A percentile compares a stretch with the other conserved stretches of the same genome.
Evolutionary conservation across 2,113 vertebrate species (phyloP).

Genomic region (Accipiter cooperii): DNA sequence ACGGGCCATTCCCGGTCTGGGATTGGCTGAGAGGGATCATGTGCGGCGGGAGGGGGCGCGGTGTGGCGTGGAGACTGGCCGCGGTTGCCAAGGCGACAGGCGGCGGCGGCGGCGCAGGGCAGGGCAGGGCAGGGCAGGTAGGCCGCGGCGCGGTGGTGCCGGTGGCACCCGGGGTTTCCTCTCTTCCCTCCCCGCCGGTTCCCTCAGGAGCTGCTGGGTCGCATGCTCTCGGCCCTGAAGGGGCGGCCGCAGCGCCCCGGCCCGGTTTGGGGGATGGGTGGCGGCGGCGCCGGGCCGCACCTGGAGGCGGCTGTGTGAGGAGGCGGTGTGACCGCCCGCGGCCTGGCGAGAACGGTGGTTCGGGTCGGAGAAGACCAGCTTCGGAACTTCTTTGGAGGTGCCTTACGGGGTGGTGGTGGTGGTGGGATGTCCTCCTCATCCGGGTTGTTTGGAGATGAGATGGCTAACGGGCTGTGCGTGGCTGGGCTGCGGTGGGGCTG

Average conservation of each 20-base stretch:
- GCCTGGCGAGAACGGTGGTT: not conserved
- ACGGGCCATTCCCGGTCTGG: accelerated
- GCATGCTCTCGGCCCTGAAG: not conserved
- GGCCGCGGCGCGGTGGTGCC: not conserved
- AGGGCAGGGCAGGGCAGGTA: not conserved
- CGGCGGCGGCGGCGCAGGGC: not conserved
- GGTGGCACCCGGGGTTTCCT: not conserved
- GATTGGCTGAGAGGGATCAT: not conserved
- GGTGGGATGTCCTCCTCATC: too few relatives aligned
- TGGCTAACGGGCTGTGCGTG: not conserved
- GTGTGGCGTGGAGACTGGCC: accelerated
- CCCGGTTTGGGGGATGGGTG: too few relatives aligned
- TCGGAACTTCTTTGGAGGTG: not conserved
- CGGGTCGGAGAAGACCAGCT: not conserved
- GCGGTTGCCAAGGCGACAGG: not conserved
- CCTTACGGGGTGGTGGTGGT: too few relatives aligned
- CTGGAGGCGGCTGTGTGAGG: not conserved
- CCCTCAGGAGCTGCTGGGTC: not conserved
- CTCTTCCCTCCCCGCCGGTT: too few relatives aligned
- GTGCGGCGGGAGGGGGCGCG: not conserved
- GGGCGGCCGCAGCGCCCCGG: not conserved
- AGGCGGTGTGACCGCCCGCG: not conserved
- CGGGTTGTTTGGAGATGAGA: not conserved
- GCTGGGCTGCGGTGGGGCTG: not conserved
- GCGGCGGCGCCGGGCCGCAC: not conserved